Conservation (phyloP, 2,888 invertebrate genomes). For the Nephrotoma appendiculata region DNA sequence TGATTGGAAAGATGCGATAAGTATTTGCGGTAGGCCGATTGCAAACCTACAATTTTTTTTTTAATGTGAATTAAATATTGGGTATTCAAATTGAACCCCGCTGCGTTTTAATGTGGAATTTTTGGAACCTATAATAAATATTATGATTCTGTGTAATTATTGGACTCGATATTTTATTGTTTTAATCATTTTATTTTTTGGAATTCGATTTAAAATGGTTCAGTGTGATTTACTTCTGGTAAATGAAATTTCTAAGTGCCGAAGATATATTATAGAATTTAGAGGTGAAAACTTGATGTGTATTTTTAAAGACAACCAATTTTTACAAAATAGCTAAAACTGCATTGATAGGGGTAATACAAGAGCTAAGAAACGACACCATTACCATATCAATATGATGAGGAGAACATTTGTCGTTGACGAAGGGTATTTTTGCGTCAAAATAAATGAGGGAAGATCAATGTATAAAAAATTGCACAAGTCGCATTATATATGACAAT, state of each 20-base stretch:
- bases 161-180: not conserved
- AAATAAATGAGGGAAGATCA: too few species aligned
- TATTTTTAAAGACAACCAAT: too few species aligned
- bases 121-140: not conserved
- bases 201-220: not conserved
- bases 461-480: too few species aligned
- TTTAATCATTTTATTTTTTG: not conserved
- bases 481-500: too few species aligned
- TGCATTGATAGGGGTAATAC: too few species aligned
- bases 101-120: not conserved
- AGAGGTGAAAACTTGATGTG: too few species aligned
- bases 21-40: not conserved
- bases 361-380: too few species aligned
- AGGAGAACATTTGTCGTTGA: too few species aligned
- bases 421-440: too few species aligned
- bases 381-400: too few species aligned
- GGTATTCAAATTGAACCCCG: not conserved
- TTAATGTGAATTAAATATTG: not conserved
- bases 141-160: not conserved
- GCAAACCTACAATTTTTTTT: not conserved
- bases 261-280: not conserved
- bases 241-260: not conserved
- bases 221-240: not conserved
- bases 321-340: too few species aligned
- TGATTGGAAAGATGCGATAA: not conserved